Evolutionary conservation across 2,888 invertebrate genomes (phyloP), one percentile per base, ranked within the genome.

Genomic region (Campoplex capitator): DNA sequence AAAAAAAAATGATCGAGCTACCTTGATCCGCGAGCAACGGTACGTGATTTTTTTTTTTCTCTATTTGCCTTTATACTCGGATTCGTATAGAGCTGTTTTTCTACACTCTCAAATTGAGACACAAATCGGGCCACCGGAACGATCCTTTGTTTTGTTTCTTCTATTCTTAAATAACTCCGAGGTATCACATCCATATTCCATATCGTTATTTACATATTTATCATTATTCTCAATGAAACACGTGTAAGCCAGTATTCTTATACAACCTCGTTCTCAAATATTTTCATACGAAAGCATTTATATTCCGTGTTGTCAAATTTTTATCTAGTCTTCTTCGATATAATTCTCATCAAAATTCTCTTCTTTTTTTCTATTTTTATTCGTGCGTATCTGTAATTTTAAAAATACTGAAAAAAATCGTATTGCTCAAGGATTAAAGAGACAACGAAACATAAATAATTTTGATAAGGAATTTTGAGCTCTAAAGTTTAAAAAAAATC

Each of bases 1-100:
- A 62, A 32, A 62, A 51, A 51, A 62, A 62, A 38, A 38, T 6
- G 62, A 7, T 7, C 62, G 13, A 62, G 32, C 32, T 62, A 62
- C 62, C 62, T 62, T 62, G 62, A 62, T 62, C 62, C 62, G 32
- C 62, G 32, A 32, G 62, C 62, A 62, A 62, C 62, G 32, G 58
- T 62, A 62, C 58, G 62, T 32, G 32, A 32, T 32, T 32, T 32
- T 16, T 32, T 62, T 62, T 62, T 42, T 38, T 38, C 6, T 6
- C 23, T 38, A 62, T 62, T 32, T 32, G 38, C 32, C 32, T 16
- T 16, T 16, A 16, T 32, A 32, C 62, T 62, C 7, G 62, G 32
- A 32, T 32, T 32, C 9, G 32, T 32, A 23, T 23, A 7, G 16
- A 32, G 1, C 16, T 16, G 32, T 62, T 62, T 62, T 32, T 62